Conservation (phyloP, 2,797 vertebrate species). For the Periparus ater region DNA sequence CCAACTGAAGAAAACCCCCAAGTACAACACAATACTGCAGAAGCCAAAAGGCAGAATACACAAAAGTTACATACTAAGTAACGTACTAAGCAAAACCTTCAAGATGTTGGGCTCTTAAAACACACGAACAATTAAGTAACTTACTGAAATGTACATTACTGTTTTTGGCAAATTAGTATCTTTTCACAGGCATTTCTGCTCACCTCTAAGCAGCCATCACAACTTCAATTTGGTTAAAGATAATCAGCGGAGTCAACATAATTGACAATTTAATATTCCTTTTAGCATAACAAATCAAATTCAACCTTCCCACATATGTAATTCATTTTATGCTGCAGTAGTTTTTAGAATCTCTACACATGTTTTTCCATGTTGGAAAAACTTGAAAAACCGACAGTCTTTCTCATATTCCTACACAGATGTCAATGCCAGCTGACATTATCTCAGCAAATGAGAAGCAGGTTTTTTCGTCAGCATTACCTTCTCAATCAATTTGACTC, state of each 20-base stretch:
- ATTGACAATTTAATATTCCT: background rate
- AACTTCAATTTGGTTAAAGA: background rate
- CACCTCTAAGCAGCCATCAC: background rate
- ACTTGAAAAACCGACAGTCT: background rate
- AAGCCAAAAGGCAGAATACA: background rate
- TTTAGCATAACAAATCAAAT: background rate
- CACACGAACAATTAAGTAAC: background rate
- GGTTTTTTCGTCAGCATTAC: background rate
- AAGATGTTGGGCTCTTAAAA: background rate
- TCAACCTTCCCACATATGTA: background rate
- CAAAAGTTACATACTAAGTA: background rate
- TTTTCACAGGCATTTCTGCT: background rate
- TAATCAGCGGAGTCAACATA: background rate
- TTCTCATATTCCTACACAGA: background rate
- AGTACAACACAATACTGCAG: rapidly evolving
- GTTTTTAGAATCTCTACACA: background rate
- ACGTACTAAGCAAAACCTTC: background rate
- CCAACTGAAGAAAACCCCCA: background rate
- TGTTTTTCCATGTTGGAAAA: background rate
- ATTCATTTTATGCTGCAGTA: background rate
- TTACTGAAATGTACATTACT: background rate
- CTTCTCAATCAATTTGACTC: background rate
- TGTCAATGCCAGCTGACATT: background rate
- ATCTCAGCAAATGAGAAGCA: background rate
- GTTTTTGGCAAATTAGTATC: background rate